Evolutionary conservation across 2,113 vertebrate species (phyloP).

Genomic region (Neogobius melanostomus): DNA sequence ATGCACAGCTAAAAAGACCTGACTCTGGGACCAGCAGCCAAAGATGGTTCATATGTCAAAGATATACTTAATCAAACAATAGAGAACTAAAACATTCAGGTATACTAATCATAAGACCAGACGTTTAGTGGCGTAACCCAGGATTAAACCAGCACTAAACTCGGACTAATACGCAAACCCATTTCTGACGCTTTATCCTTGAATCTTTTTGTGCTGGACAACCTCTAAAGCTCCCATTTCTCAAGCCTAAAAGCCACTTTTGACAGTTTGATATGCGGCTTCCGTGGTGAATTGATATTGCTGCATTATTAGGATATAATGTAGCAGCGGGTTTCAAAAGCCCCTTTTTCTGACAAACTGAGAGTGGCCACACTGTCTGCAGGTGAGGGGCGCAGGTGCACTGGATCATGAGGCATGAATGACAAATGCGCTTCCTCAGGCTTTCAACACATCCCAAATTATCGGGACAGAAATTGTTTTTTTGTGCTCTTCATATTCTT

Average conservation of each 20-base stretch:
- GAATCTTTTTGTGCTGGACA: not conserved
- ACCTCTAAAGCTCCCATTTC: not conserved
- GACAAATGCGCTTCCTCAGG: not conserved
- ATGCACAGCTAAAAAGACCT: too few relatives aligned
- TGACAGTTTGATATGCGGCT: not conserved
- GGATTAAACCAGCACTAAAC: not conserved
- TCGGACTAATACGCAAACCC: not conserved
- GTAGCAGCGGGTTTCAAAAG: not conserved
- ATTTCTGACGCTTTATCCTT: not conserved
- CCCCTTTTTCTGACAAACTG: not conserved
- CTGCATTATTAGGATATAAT: not conserved
- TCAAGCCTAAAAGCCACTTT: not conserved
- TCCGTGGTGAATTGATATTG: not conserved
- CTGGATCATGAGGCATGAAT: conserved; percentile 12
- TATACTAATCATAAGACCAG: too few relatives aligned
- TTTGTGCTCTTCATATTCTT: not conserved
- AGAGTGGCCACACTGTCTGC: not conserved
- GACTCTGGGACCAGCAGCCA: too few relatives aligned
- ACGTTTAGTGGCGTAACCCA: not conserved
- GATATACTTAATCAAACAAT: too few relatives aligned
- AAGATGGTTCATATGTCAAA: too few relatives aligned
- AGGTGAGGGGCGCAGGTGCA: conserved; percentile 1
- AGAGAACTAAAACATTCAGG: too few relatives aligned
- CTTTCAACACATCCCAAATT: conserved; percentile 21
- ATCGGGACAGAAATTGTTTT: not conserved